phyloP scores from a whole-genome alignment of 2,888 invertebrate species.

The Sinhomidia bicolor region DNA sequence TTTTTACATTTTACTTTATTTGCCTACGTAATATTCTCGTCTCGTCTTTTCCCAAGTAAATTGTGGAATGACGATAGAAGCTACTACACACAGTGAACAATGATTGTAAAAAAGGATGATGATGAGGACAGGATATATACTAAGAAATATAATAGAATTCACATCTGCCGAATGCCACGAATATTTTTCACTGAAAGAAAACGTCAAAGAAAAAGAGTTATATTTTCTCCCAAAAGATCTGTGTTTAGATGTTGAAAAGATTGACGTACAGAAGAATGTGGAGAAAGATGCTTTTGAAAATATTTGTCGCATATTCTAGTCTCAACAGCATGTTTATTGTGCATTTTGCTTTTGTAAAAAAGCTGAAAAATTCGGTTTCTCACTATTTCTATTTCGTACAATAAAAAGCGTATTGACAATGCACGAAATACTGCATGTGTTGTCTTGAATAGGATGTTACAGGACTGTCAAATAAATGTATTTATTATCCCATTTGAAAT shows the following conservation, averaged over 20 bases:
- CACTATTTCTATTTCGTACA: not conserved
- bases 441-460: not conserved
- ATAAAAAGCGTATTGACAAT: not conserved
- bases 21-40: too few relatives aligned
- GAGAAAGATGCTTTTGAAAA: not conserved
- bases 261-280: not conserved
- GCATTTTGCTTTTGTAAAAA: not conserved
- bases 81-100: not conserved
- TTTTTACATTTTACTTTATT: too few relatives aligned
- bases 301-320: not conserved
- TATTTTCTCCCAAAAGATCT: not conserved
- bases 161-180: not conserved
- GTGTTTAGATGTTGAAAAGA: not conserved
- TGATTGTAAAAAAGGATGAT: too few relatives aligned
- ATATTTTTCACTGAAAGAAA: not conserved
- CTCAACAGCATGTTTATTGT: not conserved
- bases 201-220: not conserved
- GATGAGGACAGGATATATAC: too few relatives aligned
- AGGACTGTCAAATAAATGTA: not conserved
- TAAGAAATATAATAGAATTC: not conserved
- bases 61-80: not conserved
- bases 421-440: not conserved
- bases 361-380: not conserved
- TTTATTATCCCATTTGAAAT: slow-evolving; percentile 6
- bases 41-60: too few relatives aligned